Evolutionary conservation across 1,140 invertebrate species (phyloP), one percentile per base, ranked within the genome.

Genomic region (Drosophila biarmipes): DNA sequence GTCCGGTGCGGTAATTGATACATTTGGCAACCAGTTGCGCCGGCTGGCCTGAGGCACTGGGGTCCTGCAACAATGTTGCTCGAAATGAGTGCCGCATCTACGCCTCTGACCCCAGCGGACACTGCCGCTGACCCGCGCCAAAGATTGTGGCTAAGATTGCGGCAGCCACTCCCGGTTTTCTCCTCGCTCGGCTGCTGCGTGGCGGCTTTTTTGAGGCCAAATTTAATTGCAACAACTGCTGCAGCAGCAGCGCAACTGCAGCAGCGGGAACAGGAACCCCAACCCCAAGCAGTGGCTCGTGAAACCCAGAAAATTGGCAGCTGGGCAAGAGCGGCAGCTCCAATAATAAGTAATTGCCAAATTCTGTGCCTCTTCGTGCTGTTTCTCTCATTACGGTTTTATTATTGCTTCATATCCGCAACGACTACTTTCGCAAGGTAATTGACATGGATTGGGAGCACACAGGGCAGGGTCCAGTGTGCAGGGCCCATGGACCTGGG

Each of bases 151-250:
- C 0, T 10, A 14, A 51, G 56, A 38, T 45, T 74, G 34, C 29
- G 31, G 14, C 31, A 17, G 34, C 49, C 34, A 49, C 27, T 49
- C 43, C 72, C 55, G 71, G 45, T 64, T 74, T 74, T 74, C 59
- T 62, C 63, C 51, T 56, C 46, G 15, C 55, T 52, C 45, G 21
- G 57, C 49, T 64, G 71, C 66, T 42, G 38, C 63, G 45, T 34
- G 55, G 59, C 42, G 55, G 35, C 52, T 69, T 78, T 80, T 86
- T 87, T 86, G 81, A 86, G 81, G 81, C 81, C 82, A 86, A 86
- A 86, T 87, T 86, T 86, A 86, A 86, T 86, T 81, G 81, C 81
- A 40, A 79, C 69, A 84, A 84, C 82, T 79, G 80, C 75, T 62
- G 48, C 66, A 72, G 46, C 61, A 29, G 27, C 64, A 48, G 10